These are phyloP conservation scores for Phengaris arion DNA, from an alignment of 2,888 invertebrate genomes.

Conservation along the genomic window DNA sequence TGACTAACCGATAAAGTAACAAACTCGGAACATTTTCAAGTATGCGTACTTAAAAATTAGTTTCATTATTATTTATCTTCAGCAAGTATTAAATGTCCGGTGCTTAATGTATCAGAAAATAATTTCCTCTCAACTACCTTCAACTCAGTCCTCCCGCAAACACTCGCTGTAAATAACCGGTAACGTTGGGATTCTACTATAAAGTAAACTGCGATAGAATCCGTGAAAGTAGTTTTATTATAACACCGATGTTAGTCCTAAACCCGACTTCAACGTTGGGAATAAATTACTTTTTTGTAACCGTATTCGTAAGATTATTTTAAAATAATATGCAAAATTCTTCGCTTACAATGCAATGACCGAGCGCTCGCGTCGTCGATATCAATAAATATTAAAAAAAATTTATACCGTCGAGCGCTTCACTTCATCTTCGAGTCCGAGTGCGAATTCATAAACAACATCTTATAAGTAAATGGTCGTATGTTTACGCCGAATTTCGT, in stretches of 20 bases:
- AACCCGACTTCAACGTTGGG: neutral
- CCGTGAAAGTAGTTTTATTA: neutral
- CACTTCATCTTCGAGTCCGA: conserved; percentile 26
- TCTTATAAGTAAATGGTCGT: conserved; percentile 30
- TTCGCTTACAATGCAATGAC: conserved; percentile 46
- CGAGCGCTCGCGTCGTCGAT: conserved; percentile 32
- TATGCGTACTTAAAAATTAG: no score
- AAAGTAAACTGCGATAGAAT: neutral
- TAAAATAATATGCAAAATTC: conserved; percentile 4
- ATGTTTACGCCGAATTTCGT: neutral
- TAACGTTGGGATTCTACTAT: neutral
- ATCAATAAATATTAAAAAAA: conserved; percentile 28
- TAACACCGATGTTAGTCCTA: neutral
- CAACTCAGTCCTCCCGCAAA: neutral
- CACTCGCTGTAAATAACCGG: neutral
- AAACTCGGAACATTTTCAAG: neutral
- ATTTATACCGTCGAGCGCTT: conserved; percentile 22
- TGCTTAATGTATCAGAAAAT: no score
- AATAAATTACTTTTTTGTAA: conserved; percentile 15
- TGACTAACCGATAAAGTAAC: neutral
- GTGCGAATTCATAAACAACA: conserved; percentile 29
- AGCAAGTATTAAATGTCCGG: no score
- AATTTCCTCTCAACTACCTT: no score
- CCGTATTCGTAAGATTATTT: conserved; percentile 6
- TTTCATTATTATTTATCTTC: no score